Base-by-base conservation (phyloP, 2,113 vertebrate genomes). In the Misgurnus anguillicaudatus region DNA sequence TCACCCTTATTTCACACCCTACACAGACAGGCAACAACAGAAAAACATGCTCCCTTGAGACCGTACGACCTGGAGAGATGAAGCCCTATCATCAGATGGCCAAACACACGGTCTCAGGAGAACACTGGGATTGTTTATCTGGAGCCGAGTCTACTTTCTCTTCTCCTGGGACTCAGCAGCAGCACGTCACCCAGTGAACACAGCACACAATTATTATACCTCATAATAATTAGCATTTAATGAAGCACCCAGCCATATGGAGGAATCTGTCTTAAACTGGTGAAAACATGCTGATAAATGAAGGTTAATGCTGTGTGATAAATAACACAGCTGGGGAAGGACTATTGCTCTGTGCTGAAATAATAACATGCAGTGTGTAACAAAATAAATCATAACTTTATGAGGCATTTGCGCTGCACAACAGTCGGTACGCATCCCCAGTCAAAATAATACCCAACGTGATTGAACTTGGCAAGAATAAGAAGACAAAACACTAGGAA, bases 201-300 rank as follows among this genome's bases (percentile, higher is more conserved):
- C 80, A 68, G 65, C 85, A 85, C 64, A 84, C 84, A 86, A 84
- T 88, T 88, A 88, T 86, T 86, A 88, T 78, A 83, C 76, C 85
- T 85, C 87, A 86, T 84, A 86, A 86, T 84, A 88, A 88, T 86
- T 88, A 88, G 84, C 82, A 84, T 83, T 86, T 88, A 81, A 88
- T 88, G 85, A 85, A 86, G 79, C 77, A 72, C 75, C 66, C 53
- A 84, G 55, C 85, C 85, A 88, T 86, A 88, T 88, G 87, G 85
- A 88, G 77, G 76, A 79, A 76, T 81, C 75, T 31, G 39, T 63
- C 77, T 82, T 77, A 78, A 80, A 67, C 80, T 61, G 64, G 67
- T 62, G 74, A 83, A 80, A 80, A 85, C 82, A 82, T 45, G 72
- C 45, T 68, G 21, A 77, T 85, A 77, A 85, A 85, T 86, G 83